Conservation (phyloP, 2,888 invertebrate genomes). For the Mythimna lalbum region DNA sequence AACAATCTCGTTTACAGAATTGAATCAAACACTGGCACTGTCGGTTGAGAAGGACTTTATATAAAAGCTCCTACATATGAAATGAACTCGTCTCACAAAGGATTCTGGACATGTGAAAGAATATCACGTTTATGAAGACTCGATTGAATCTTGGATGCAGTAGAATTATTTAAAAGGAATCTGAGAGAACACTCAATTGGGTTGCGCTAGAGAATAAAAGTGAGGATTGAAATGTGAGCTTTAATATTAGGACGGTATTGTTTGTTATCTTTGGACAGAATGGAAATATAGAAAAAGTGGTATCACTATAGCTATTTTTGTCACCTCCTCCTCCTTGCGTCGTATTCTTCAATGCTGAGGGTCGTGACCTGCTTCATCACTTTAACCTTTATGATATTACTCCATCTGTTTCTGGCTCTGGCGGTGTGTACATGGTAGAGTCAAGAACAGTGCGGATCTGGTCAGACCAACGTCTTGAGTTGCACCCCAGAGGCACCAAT, state of each 20-base stretch:
- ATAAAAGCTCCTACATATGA: constrained; percentile 43
- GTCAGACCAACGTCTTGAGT: too few relatives aligned
- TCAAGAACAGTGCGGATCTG: too few relatives aligned
- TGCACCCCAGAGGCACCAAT: too few relatives aligned
- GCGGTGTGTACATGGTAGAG: too few relatives aligned
- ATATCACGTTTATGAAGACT: constrained; percentile 52
- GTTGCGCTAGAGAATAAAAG: constrained; percentile 19
- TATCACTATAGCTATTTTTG: too few relatives aligned
- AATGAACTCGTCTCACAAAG: constrained; percentile 49
- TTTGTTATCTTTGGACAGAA: constrained; percentile 1
- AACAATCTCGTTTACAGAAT: constrained; percentile 33
- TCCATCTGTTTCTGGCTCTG: too few relatives aligned
- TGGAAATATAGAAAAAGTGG: too few relatives aligned
- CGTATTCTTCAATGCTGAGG: too few relatives aligned
- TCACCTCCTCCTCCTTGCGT: too few relatives aligned
- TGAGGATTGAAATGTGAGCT: neutral
- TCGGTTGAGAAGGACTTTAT: constrained; percentile 44
- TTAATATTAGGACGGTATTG: neutral
- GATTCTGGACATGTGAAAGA: constrained; percentile 46
- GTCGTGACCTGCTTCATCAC: too few relatives aligned
- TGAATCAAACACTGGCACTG: constrained; percentile 44
- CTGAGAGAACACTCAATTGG: constrained; percentile 32
- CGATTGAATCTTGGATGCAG: constrained; percentile 52
- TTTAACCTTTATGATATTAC: too few relatives aligned
- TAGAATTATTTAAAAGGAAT: constrained; percentile 43